Evolutionary conservation across 2,113 vertebrate species (phyloP), one percentile per base, ranked within the genome.

Genomic region (Oncorhynchus mykiss): DNA sequence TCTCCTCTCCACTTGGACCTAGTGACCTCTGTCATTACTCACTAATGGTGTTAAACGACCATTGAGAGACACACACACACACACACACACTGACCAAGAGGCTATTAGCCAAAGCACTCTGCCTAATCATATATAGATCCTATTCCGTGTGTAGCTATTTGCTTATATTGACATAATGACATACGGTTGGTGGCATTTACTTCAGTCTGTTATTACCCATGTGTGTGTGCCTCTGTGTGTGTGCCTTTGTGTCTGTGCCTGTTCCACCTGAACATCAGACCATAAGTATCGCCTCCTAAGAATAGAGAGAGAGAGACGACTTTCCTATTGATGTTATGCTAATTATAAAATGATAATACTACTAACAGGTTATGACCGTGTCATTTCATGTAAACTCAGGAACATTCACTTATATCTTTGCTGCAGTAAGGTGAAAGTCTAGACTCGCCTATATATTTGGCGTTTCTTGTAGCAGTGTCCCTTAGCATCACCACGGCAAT

Each of bases 11-110:
- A 24, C 70, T 72, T 60, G 27, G 45, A 9, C 48, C 76, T 65
- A 13, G 22, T 66, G 64, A 31, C 64, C 64, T 66, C 24, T 66
- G 22, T 12, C 64, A 66, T 66, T 66, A 64, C 11, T 3, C 64
- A 66, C 24, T 66, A 66, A 73, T 77, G 66, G 66, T 77, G 79
- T 57, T 73, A 72, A 81, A 73, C 70, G 74, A 77, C 39, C 71
- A 67, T 51, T 74, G 78, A 57, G 14, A 57, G 3, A 57, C 51
- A 57, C 51, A 54, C 51, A 54, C 51, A 54, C 51, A 57, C 51
- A 57, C 51, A 5, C 51, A 57, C 34, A 1, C 51, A 57, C 5
- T 25, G 62, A 64, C 18, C 8, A 25, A n/a, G 25, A 66, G 22
- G 24, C 22, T 12, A 27, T 29, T 29, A 66, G 25, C 25, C 25